Conservation (phyloP, 2,797 vertebrate species). For the Peromyscus nudipes region DNA sequence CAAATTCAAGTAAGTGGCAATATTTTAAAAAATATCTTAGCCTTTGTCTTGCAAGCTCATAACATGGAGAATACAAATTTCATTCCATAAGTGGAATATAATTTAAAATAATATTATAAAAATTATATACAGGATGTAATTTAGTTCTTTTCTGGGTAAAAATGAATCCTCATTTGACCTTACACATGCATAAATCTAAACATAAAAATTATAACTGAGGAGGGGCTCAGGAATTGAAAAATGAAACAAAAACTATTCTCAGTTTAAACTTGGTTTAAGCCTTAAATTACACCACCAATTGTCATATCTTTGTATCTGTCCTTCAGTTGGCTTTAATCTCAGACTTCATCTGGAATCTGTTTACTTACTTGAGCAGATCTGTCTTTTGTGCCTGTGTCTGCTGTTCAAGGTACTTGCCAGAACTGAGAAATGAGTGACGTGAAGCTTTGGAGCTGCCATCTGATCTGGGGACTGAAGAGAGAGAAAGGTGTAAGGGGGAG, state of each 20-base stretch:
- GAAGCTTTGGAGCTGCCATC: neutral
- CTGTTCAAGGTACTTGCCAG: neutral
- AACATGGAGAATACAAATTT: neutral
- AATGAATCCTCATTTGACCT: neutral
- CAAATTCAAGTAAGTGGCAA: constrained; percentile 17
- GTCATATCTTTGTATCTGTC: neutral
- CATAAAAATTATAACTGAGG: neutral
- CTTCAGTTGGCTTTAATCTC: neutral
- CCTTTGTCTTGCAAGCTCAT: neutral
- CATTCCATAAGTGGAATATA: neutral
- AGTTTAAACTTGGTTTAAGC: neutral
- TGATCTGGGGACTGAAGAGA: neutral
- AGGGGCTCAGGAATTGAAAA: neutral
- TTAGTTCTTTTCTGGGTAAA: neutral
- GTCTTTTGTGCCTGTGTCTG: neutral
- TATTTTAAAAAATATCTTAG: neutral
- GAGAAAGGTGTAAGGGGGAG: no score
- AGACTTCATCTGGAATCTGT: neutral
- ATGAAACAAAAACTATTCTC: neutral
- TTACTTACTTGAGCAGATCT: neutral
- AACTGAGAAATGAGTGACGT: neutral
- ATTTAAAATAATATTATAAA: neutral
- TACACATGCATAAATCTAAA: neutral
- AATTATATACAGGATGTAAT: neutral
- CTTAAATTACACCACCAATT: neutral